Conservation (phyloP, 2,797 vertebrate species). For the Chrysocyon brachyurus region DNA sequence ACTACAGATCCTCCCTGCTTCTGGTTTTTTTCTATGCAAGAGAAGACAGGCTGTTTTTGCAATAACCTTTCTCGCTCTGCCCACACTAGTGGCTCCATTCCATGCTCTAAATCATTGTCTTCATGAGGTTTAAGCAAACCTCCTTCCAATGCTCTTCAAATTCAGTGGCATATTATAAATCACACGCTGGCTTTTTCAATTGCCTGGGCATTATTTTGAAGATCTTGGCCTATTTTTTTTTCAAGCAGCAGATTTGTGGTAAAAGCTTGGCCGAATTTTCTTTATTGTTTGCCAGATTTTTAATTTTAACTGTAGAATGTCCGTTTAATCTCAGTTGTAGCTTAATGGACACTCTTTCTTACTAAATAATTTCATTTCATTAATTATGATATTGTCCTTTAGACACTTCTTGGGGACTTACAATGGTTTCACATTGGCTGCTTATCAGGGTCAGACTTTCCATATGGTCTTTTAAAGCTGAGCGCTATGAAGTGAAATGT, state of each 20-base stretch:
- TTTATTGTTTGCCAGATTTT: slow-evolving; percentile 31
- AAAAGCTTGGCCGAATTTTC: slow-evolving; percentile 79
- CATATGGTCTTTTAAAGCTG: not conserved
- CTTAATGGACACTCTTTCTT: not conserved
- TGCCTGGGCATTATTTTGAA: slow-evolving; percentile 82
- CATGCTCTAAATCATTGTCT: slow-evolving; percentile 86
- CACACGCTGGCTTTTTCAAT: slow-evolving; percentile 80
- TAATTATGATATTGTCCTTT: not conserved
- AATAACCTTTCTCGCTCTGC: slow-evolving; percentile 85
- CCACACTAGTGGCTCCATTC: slow-evolving; percentile 84
- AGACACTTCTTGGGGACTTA: not conserved
- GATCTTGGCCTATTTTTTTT: slow-evolving; percentile 77
- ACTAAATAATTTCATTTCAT: slow-evolving; percentile 1
- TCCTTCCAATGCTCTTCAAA: slow-evolving; percentile 84
- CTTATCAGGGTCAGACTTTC: not conserved
- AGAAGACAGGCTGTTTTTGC: slow-evolving; percentile 85
- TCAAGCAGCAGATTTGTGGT: slow-evolving; percentile 79
- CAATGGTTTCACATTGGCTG: not conserved
- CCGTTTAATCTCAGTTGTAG: not conserved
- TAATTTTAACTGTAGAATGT: slow-evolving; percentile 5
- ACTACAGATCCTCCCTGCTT: slow-evolving; percentile 81
- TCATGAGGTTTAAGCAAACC: slow-evolving; percentile 84
- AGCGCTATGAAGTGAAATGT: not conserved
- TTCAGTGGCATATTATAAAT: slow-evolving; percentile 84
- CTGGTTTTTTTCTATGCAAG: slow-evolving; percentile 70